Evolutionary conservation across 2,888 invertebrate genomes (phyloP).

Genomic region (Formica aserva): DNA sequence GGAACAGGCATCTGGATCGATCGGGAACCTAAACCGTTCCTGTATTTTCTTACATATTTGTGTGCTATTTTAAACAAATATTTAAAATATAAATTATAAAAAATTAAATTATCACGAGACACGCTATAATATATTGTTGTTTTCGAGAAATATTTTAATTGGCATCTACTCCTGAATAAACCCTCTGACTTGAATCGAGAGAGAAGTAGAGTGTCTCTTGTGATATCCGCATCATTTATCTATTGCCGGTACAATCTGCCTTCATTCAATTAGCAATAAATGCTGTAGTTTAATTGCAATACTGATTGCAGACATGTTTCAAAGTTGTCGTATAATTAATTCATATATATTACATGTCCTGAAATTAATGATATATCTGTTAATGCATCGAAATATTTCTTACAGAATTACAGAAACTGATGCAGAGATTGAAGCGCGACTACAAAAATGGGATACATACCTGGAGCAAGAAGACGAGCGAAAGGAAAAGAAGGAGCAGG

Average conservation of each 20-base stretch:
- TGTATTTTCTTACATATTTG: not conserved
- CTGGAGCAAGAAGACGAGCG: slow-evolving; percentile 88
- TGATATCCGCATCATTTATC: not conserved
- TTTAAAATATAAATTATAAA: not conserved
- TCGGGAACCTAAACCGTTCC: not conserved
- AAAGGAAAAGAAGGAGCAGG: slow-evolving; percentile 43
- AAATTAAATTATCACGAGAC: not conserved
- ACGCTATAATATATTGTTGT: not conserved
- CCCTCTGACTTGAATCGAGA: not conserved
- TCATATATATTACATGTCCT: not conserved
- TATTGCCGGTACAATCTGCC: not conserved
- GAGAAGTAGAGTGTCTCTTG: not conserved
- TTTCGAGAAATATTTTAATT: not conserved
- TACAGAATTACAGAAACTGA: slow-evolving; percentile 95
- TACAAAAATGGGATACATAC: slow-evolving; percentile 95
- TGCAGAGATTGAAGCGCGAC: slow-evolving; percentile 92
- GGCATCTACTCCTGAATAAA: not conserved
- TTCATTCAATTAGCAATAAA: not conserved
- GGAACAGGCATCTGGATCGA: not conserved
- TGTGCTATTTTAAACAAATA: not conserved
- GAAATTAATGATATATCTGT: not conserved
- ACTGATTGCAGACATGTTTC: not conserved
- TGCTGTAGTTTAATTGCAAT: not conserved
- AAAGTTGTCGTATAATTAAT: not conserved
- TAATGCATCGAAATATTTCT: slow-evolving; percentile 19